Conservation (phyloP, 2,797 vertebrate species). For the Pangasius larnaudii region DNA sequence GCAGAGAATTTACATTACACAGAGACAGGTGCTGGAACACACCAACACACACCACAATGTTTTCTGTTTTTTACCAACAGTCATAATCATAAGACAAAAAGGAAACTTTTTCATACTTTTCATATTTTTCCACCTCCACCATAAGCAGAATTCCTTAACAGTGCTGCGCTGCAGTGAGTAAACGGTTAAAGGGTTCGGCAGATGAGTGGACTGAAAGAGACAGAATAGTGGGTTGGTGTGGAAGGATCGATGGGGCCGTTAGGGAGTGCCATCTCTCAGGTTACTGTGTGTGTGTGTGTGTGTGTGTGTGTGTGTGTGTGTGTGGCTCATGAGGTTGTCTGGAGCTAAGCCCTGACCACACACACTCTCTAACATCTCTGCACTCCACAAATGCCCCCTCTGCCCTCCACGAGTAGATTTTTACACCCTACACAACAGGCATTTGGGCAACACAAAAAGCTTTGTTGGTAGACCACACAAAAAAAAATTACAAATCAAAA, state of each 20-base stretch:
- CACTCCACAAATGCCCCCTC: slow-evolving; percentile 30
- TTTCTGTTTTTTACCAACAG: background rate
- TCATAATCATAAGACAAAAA: background rate
- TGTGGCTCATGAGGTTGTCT: slow-evolving; percentile 52
- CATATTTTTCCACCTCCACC: background rate
- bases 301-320: slow-evolving; percentile 31
- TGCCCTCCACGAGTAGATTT: slow-evolving; percentile 3
- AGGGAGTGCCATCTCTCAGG: slow-evolving; percentile 61
- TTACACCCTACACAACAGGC: background rate
- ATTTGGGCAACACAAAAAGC: background rate
- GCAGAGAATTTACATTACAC: slow-evolving; percentile 23
- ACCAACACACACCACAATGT: background rate
- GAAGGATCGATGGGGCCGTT: slow-evolving; percentile 59
- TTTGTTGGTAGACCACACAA: background rate
- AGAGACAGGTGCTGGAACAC: slow-evolving; percentile 31
- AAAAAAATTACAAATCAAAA: background rate
- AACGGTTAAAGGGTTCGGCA: slow-evolving; percentile 1
- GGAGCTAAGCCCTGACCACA: slow-evolving; percentile 60
- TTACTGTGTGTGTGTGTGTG: slow-evolving; percentile 53
- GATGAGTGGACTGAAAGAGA: slow-evolving; percentile 18
- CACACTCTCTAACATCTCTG: slow-evolving; percentile 31
- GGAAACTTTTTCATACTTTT: background rate
- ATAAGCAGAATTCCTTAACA: background rate
- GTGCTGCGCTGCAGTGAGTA: slow-evolving; percentile 4
- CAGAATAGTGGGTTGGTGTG: slow-evolving; percentile 40